Conservation (phyloP, 2,888 invertebrate species). For the Drosophila nr. perissopoda region DNA sequence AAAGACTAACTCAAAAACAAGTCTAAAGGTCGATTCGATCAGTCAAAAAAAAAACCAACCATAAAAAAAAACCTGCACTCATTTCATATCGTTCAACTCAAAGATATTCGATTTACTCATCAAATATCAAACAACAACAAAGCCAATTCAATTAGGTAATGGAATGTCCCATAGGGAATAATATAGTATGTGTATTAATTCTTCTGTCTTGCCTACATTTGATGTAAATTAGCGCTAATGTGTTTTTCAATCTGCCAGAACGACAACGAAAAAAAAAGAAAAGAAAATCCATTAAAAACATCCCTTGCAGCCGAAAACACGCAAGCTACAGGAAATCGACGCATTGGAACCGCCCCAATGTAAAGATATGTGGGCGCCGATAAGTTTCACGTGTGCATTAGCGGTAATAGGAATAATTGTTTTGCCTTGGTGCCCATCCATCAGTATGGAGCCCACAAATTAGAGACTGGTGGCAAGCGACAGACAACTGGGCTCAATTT, state of each 20-base stretch:
- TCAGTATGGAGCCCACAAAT: conserved; percentile 28
- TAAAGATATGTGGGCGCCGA: conserved; percentile 28
- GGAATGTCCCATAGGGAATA: conserved; percentile 2
- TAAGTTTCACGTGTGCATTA: conserved; percentile 50
- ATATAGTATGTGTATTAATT: conserved; percentile 7
- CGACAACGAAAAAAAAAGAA: conserved; percentile 6
- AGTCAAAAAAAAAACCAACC: not conserved
- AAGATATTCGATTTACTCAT: conserved; percentile 4
- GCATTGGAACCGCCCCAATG: conserved; percentile 1
- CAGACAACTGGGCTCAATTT: conserved; percentile 18
- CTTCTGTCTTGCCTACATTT: not conserved
- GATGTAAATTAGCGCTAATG: conserved; percentile 39
- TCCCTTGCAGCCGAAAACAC: conserved; percentile 33
- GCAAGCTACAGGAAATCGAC: conserved; percentile 10
- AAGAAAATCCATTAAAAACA: conserved; percentile 32
- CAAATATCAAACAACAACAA: conserved; percentile 2
- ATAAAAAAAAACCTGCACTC: not conserved
- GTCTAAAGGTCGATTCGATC: not conserved
- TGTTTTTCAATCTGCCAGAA: conserved; percentile 21
- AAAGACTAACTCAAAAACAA: not conserved
- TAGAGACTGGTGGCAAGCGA: not conserved
- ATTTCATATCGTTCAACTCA: not conserved
- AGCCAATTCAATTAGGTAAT: conserved; percentile 45
- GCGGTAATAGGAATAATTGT: conserved; percentile 37
- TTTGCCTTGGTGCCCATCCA: conserved; percentile 29